Base-by-base conservation (phyloP, 1,140 invertebrate genomes). In the Apis dorsata region DNA sequence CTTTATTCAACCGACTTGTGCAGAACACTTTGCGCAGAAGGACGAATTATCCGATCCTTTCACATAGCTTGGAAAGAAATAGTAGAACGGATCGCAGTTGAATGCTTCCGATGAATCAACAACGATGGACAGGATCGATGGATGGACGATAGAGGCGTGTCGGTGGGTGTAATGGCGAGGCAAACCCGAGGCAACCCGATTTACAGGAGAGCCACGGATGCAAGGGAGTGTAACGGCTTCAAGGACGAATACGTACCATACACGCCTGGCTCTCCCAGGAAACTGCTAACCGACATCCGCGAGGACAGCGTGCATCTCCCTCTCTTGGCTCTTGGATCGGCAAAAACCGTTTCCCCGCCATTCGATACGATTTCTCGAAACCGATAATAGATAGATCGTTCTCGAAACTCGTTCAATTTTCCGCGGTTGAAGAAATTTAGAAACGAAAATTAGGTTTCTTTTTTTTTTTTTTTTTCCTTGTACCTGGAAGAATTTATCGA, bases 201-300 rank as follows among this genome's bases (percentile, higher is more conserved):
- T 88, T 82, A 79, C 83, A 83, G 84, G 71, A 88, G 74, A 84
- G 74, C 80, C 81, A 79, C 85, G 77, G 34, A 86, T 84, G 84
- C 87, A 88, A 89, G 83, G 87, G 90, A 88, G 89, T 90, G 89
- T 91, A 91, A 89, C 88, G 87, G 88, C 89, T 89, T 86, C 92
- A 93, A 93, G 91, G 92, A 93, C 92, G 90, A 34, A 34, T 84
- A 75, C 75, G 86, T 73, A 77, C 69, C 69, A 81, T 79, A 84
- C 83, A 57, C 65, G 71, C 60, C 85, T 24, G 85, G 83, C 85
- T 91, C 90, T 91, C 90, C 88, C 92, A 92, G 92, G 92, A 93
- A 93, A 93, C 91, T 90, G 88, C 86, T 91, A 91, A 88, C 88
- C 91, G 86, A 92, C 89, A 90, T 92, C 89, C 79, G 78, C 89